A percentile compares a stretch with the other conserved stretches of the same genome.
These are phyloP conservation scores for Cyclargus thomasi DNA, from an alignment of 1,140 invertebrate species.

Conservation along the genomic window DNA sequence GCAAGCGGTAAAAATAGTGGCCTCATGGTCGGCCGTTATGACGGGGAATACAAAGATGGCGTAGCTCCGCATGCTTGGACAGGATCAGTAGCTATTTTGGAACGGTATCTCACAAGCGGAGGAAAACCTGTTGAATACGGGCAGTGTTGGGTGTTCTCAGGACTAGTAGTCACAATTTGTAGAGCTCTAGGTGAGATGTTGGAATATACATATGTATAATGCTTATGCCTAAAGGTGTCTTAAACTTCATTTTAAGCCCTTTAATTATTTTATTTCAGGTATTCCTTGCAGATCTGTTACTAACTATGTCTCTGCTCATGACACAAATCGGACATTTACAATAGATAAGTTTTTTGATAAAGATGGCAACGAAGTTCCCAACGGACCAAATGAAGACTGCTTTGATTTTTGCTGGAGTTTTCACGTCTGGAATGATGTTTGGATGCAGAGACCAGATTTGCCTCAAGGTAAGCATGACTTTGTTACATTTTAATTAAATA, in stretches of 20 bases:
- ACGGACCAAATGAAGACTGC: conserved; percentile 77
- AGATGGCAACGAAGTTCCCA: conserved; percentile 79
- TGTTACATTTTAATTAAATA: too few species aligned
- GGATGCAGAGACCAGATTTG: conserved; percentile 86
- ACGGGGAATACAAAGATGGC: conserved; percentile 83
- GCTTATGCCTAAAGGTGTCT: too few species aligned
- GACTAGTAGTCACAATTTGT: conserved; percentile 81
- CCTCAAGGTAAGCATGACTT: conserved; percentile 68
- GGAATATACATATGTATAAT: not conserved
- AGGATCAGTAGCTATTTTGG: conserved; percentile 81
- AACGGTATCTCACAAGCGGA: conserved; percentile 79
- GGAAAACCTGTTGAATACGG: conserved; percentile 84
- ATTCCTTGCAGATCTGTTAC: conserved; percentile 85
- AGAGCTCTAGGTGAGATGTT: conserved; percentile 69
- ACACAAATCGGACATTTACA: conserved; percentile 82
- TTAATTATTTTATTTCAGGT: conserved; percentile 70
- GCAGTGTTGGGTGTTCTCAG: conserved; percentile 90
- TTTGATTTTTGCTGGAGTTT: conserved; percentile 85
- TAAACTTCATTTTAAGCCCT: too few species aligned
- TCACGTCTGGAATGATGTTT: conserved; percentile 91
- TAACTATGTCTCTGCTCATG: conserved; percentile 87
- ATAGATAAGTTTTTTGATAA: conserved; percentile 82
- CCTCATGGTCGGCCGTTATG: conserved; percentile 83
- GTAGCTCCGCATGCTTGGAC: conserved; percentile 81
- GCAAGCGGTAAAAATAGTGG: conserved; percentile 79